Evolutionary conservation across 2,888 invertebrate genomes (phyloP), one percentile per base, ranked within the genome.

Genomic region (Xylophagus ater): DNA sequence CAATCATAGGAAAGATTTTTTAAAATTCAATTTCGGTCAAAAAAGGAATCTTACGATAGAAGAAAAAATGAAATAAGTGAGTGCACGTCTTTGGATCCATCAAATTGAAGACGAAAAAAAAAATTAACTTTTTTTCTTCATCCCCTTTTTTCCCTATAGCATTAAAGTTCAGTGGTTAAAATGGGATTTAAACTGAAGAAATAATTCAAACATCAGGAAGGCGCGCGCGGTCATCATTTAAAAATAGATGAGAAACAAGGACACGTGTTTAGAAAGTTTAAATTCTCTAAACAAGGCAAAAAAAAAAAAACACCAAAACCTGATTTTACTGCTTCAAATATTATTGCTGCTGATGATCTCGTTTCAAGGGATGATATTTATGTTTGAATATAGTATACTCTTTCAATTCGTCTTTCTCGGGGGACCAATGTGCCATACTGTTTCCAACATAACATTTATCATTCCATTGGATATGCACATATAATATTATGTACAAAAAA

Each of bases 251-350:
- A n/a, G n/a, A n/a, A n/a, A n/a, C n/a, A n/a, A 33, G 40, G 43
- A 40, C 43, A 43, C 43, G 43, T 43, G 43, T 31, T 40, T 40
- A 30, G 43, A 43, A 43, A 43, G 34, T 40, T 43, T 37, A 40
- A 43, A 43, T 36, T 40, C 35, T 38, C n/a, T n/a, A n/a, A n/a
- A n/a, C n/a, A n/a, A n/a, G n/a, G n/a, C n/a, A n/a, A n/a, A n/a
- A n/a, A n/a, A n/a, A n/a, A n/a, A n/a, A n/a, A n/a, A n/a, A n/a
- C n/a, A n/a, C n/a, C n/a, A n/a, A n/a, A n/a, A n/a, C n/a, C n/a
- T n/a, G n/a, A n/a, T n/a, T n/a, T n/a, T n/a, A n/a, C n/a, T n/a
- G n/a, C n/a, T n/a, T n/a, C n/a, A n/a, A n/a, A n/a, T n/a, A n/a
- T n/a, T n/a, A n/a, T n/a, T n/a, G n/a, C n/a, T n/a, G n/a, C n/a